Evolutionary conservation across 1,140 invertebrate genomes (phyloP).

Genomic region (Camponotus floridanus): DNA sequence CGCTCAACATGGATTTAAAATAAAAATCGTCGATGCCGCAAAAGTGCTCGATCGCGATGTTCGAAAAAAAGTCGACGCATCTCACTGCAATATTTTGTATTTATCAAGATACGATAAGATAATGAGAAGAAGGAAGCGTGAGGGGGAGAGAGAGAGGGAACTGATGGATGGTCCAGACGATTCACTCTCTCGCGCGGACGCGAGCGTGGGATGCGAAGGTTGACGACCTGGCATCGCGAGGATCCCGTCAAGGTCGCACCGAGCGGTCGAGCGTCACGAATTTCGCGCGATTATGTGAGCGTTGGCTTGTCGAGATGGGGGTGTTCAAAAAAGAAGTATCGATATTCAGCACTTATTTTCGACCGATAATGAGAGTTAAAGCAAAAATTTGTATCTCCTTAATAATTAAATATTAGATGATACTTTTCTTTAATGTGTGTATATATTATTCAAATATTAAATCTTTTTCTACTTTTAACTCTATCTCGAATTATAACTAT

Average conservation of each 20-base stretch:
- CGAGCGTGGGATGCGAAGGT: slow-evolving; percentile 48
- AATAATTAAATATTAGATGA: not conserved
- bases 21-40: slow-evolving; percentile 36
- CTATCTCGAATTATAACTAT: too few species aligned
- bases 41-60: not conserved
- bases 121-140: slow-evolving; percentile 1
- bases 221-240: slow-evolving; percentile 51
- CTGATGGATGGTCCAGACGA: not conserved
- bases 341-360: slow-evolving; percentile 11
- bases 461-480: too few species aligned
- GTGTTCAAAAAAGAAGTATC: slow-evolving; percentile 33
- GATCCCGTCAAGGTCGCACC: slow-evolving; percentile 56
- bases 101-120: slow-evolving; percentile 61
- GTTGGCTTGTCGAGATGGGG: not conserved
- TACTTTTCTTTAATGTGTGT: not conserved
- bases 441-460: too few species aligned
- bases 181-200: slow-evolving; percentile 11
- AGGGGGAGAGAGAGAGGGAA: not conserved
- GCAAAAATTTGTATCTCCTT: slow-evolving; percentile 7
- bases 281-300: slow-evolving; percentile 62
- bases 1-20: slow-evolving; percentile 47
- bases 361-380: not conserved
- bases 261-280: slow-evolving; percentile 63
- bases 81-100: slow-evolving; percentile 56
- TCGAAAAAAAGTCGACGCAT: slow-evolving; percentile 63